Evolutionary conservation across 2,113 vertebrate genomes (phyloP), one percentile per base, ranked within the genome.

Genomic region (Xiphorhynchus elegans): DNA sequence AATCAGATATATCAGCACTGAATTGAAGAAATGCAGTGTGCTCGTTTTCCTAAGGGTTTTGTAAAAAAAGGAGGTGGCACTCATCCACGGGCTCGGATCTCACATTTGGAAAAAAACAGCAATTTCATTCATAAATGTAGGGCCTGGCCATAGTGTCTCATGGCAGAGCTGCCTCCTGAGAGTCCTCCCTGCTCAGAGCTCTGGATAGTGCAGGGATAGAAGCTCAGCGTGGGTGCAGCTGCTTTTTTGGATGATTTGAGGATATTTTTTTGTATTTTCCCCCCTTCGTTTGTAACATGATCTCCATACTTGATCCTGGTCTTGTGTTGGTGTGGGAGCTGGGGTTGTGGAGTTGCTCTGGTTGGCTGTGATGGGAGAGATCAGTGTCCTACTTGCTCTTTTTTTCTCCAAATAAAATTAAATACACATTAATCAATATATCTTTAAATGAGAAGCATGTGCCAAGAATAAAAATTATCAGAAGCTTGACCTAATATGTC

Each of bases 1-100:
- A 93, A 95, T 95, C 91, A 90, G 94, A 94, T 92, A 77, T 83
- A 82, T 81, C 88, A 93, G 89, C 80, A 62, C 42, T 77, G 82
- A 87, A 93, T 78, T 95, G 88, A 86, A 90, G 83, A 91, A 94
- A 92, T 76, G 25, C 77, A 89, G 70, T 2, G 12, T 64, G 55
- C 79, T 86, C 9, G 1, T 81, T 59, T 73, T 95, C 87, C 92
- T 95, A 53, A 81, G 94, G 73, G 40, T 56, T 90, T 95, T 85
- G 53, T 70, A 4, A 24, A 10, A 17, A n/a, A 55, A 66, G 42
- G 44, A 63, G 1, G 68, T 63, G 72, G 89, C 88, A 72, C 17
- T 94, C 62, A 49, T 95, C 90, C 93, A 83, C 5, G 37, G 39
- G 69, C 68, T 95, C 2, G 0, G 11, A 49, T 77, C 56, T 92